Percentiles rank a stretch among this genome's conserved stretches.
These are phyloP conservation scores for Sebastes oblongus DNA, from an alignment of 2,797 vertebrate genomes.

Conservation along the genomic window DNA sequence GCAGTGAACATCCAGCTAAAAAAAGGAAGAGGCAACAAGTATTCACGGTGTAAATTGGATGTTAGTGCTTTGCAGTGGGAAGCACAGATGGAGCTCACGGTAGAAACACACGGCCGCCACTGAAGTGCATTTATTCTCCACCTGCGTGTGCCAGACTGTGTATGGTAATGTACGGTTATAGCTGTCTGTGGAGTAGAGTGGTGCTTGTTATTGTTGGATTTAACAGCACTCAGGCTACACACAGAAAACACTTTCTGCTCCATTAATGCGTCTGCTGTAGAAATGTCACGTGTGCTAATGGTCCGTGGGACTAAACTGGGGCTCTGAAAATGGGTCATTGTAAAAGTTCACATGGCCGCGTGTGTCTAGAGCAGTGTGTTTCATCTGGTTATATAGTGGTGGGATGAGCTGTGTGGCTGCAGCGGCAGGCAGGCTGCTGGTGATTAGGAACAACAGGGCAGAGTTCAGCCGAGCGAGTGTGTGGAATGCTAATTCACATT, in stretches of 20 bases:
- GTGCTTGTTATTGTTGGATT: slow-evolving; percentile 53
- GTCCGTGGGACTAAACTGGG: slow-evolving; percentile 35
- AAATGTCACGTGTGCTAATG: slow-evolving; percentile 60
- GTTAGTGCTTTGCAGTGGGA: slow-evolving; percentile 12
- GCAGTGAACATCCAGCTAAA: not conserved
- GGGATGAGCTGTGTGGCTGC: not conserved
- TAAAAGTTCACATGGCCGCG: slow-evolving; percentile 58
- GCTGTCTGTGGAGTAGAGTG: slow-evolving; percentile 36
- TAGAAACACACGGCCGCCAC: not conserved
- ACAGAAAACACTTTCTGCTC: slow-evolving; percentile 47
- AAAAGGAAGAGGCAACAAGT: not conserved
- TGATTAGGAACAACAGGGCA: slow-evolving; percentile 76
- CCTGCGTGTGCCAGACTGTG: slow-evolving; percentile 25
- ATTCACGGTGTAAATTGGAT: not conserved
- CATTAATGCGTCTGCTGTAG: slow-evolving; percentile 56
- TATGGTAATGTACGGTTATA: slow-evolving; percentile 27
- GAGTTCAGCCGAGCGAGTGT: slow-evolving; percentile 74
- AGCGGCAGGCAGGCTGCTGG: slow-evolving; percentile 66
- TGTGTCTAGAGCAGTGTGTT: slow-evolving; percentile 45
- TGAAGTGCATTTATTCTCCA: slow-evolving; percentile 34
- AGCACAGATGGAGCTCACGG: slow-evolving; percentile 10
- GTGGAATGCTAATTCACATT: slow-evolving; percentile 80
- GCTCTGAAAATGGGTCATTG: slow-evolving; percentile 68
- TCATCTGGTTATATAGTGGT: slow-evolving; percentile 12
- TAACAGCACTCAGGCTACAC: slow-evolving; percentile 38